phyloP scores from a whole-genome alignment of 2,113 vertebrate species.

The Chaetura pelagica region DNA sequence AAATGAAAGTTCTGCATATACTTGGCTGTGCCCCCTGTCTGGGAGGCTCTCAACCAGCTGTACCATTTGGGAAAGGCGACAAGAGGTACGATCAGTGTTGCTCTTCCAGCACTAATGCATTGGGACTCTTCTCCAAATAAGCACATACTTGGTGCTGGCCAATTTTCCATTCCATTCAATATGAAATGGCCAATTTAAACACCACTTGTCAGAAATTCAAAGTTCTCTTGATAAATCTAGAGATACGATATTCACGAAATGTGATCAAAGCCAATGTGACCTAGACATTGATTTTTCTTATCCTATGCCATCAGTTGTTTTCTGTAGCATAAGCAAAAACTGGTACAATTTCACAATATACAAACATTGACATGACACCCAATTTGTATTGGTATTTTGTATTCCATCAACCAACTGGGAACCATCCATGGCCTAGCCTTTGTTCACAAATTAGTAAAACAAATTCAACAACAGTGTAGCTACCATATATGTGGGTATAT shows the following conservation, averaged over 20 bases:
- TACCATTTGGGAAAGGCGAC: not conserved
- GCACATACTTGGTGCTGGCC: not conserved
- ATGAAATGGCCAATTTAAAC: slow-evolving; percentile 10
- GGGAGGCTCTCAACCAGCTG: slow-evolving; percentile 37
- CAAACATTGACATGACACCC: not conserved
- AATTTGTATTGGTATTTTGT: not conserved
- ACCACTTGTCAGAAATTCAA: slow-evolving; percentile 48
- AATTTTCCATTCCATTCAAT: not conserved
- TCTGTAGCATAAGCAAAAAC: slow-evolving; percentile 51
- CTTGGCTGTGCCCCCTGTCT: not conserved
- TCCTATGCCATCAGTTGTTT: slow-evolving; percentile 52
- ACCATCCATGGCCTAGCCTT: slow-evolving; percentile 33
- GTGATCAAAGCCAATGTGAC: slow-evolving; percentile 70
- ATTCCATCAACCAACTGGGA: slow-evolving; percentile 29
- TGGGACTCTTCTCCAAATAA: not conserved
- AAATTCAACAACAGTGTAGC: slow-evolving; percentile 71
- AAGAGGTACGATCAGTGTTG: not conserved
- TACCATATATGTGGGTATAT: slow-evolving; percentile 57
- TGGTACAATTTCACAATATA: slow-evolving; percentile 25
- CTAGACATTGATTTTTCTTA: slow-evolving; percentile 39
- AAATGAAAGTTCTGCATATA: not conserved
- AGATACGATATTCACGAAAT: slow-evolving; percentile 60
- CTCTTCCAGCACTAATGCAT: not conserved
- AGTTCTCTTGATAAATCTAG: slow-evolving; percentile 63
- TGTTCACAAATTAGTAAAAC: slow-evolving; percentile 56